These are phyloP conservation scores for Muscicapa adusta DNA, from an alignment of 2,113 vertebrate species.

Conservation along the genomic window DNA sequence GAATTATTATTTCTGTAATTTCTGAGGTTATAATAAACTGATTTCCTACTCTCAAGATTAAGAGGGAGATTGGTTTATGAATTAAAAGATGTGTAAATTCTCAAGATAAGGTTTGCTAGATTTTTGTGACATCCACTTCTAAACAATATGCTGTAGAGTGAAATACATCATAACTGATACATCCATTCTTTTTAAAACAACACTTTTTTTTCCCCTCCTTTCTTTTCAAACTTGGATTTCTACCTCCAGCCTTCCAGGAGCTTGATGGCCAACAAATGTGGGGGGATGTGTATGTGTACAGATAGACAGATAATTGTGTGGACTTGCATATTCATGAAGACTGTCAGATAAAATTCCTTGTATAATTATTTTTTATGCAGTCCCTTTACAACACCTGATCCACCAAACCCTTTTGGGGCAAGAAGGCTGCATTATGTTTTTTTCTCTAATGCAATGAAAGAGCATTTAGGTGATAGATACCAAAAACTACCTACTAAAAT, in stretches of 20 bases:
- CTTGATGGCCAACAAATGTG: neutral
- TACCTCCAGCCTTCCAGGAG: neutral
- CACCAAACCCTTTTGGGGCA: neutral
- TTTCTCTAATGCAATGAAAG: neutral
- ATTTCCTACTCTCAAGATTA: neutral
- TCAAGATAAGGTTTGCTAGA: neutral
- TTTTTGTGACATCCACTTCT: neutral
- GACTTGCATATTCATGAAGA: neutral
- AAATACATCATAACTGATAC: neutral
- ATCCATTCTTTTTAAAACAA: neutral
- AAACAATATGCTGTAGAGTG: neutral
- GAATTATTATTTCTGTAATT: neutral
- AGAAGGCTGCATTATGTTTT: rapidly evolving
- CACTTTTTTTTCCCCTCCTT: neutral
- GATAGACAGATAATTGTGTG: neutral
- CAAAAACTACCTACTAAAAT: neutral
- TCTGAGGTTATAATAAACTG: neutral
- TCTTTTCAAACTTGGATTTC: neutral
- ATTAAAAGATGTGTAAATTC: neutral
- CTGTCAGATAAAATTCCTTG: neutral
- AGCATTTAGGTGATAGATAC: neutral
- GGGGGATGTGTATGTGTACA: neutral
- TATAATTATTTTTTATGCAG: neutral
- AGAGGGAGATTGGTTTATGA: neutral
- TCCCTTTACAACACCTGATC: neutral